Base-by-base conservation (phyloP, 92 coral and sea anemone genomes). In the Phenganax stokvisi region DNA sequence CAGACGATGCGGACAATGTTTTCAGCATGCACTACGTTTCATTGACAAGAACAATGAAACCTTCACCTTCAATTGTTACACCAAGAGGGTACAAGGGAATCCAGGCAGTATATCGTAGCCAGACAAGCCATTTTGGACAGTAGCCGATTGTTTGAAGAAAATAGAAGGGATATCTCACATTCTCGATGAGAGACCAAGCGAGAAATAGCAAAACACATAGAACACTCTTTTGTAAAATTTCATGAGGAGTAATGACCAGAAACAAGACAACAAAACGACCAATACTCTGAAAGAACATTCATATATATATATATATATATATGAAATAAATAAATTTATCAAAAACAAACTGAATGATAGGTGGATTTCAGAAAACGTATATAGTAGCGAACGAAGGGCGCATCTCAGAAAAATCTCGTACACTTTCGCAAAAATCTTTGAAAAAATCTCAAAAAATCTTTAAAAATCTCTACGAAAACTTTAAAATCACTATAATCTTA, bases 91-190 rank as follows among this genome's bases (percentile, higher is more conserved):
- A 94, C 7, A 94, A 85, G 28, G 97, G 97, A 72, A 94, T 94
- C 98, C 98, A 94, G 62, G 92, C 88, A 3, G 97, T 84, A 59
- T 94, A 94, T 31, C 98, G 86, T 77, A 94, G 65, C 98, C 98
- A 94, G 12, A 90, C 88, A 61, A 94, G 89, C 67, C 92, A 93
- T 83, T 89, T 92, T 65, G 91, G 80, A 54, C 91, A 87, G 31
- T 87, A 85, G 37, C 91, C 91, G 56, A 91, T 60, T 12, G 89
- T 89, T 75, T 94, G 97, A 0, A 89, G 86, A 29, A 87, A 90
- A 68, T 94, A 94, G 80, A 94, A 94, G 47, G 98, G 98, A 77
- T 94, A 94, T 80, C 98, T 89, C 27, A 91, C 86, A 64, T 90
- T 89, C 87, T 94, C 98, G 76, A 94, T 89, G 31, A 92, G 85